A percentile compares a stretch with the other conserved stretches of the same genome.
These are phyloP conservation scores for Melanotus villosus DNA, from an alignment of 2,888 invertebrate species.

Conservation along the genomic window DNA sequence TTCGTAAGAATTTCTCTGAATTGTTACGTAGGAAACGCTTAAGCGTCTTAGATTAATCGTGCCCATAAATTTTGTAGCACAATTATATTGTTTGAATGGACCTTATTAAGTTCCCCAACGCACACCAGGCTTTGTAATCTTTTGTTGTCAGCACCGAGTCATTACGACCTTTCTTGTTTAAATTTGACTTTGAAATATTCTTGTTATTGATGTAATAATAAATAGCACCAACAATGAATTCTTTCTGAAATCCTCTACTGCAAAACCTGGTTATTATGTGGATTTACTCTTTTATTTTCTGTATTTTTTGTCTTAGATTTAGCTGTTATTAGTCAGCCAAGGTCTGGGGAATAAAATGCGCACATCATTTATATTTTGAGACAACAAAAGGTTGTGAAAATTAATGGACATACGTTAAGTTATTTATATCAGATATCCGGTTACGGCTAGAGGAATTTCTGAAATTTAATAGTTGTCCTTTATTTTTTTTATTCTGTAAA, in stretches of 20 bases:
- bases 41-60: constrained; percentile 50
- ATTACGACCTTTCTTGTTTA: constrained; percentile 50
- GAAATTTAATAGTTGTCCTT: constrained; percentile 42
- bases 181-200: constrained; percentile 51
- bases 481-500: not conserved
- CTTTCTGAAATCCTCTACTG: not conserved
- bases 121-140: constrained; percentile 29
- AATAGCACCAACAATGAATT: constrained; percentile 9
- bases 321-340: constrained; percentile 33
- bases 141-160: constrained; percentile 46
- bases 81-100: constrained; percentile 52
- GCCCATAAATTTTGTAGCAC: constrained; percentile 50
- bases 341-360: constrained; percentile 25
- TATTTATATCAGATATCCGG: constrained; percentile 46
- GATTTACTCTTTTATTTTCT: constrained; percentile 8
- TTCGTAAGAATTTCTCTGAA: constrained; percentile 32
- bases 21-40: constrained; percentile 38
- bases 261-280: constrained; percentile 26
- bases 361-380: constrained; percentile 37
- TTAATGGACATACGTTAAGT: constrained; percentile 37
- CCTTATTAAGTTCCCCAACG: constrained; percentile 46
- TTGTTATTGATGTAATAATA: constrained; percentile 41
- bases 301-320: constrained; percentile 19
- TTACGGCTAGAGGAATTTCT: constrained; percentile 34
- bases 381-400: constrained; percentile 38